Evolutionary conservation across 2,797 vertebrate species (phyloP).

Genomic region (Schizothorax lantsangensis): DNA sequence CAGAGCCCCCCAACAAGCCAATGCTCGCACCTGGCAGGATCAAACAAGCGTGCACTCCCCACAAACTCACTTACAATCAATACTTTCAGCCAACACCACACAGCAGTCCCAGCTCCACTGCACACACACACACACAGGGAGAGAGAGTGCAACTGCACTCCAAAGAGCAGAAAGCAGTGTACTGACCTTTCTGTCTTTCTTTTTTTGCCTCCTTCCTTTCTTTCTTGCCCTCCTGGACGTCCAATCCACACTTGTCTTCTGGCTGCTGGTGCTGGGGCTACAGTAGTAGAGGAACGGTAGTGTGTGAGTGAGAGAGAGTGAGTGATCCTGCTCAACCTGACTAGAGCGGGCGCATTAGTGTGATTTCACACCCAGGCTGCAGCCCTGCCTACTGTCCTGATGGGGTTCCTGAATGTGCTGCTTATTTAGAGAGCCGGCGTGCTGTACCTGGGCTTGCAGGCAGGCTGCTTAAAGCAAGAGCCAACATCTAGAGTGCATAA

Average conservation of each 20-base stretch:
- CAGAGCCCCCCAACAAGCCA: constrained; percentile 52
- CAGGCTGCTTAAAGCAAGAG: constrained; percentile 83
- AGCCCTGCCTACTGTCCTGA: constrained; percentile 83
- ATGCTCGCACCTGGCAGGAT: constrained; percentile 77
- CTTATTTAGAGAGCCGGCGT: constrained; percentile 82
- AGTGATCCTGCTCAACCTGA: constrained; percentile 56
- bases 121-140: constrained; percentile 66
- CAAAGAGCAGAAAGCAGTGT: constrained; percentile 71
- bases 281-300: constrained; percentile 63
- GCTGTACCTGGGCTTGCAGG: constrained; percentile 82
- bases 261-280: constrained; percentile 75
- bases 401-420: constrained; percentile 82
- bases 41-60: constrained; percentile 78
- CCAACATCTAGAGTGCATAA: constrained; percentile 85
- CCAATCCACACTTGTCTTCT: constrained; percentile 76
- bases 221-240: constrained; percentile 75
- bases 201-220: constrained; percentile 62
- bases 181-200: constrained; percentile 83
- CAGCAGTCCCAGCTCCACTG: constrained; percentile 62
- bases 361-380: constrained; percentile 83
- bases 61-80: constrained; percentile 84
- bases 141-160: constrained; percentile 59
- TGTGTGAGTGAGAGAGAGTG: constrained; percentile 51
- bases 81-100: constrained; percentile 78
- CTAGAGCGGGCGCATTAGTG: constrained; percentile 79